Evolutionary conservation across 1,140 invertebrate species (phyloP), one percentile per base, ranked within the genome.

Genomic region (Bathynomus jamesi): DNA sequence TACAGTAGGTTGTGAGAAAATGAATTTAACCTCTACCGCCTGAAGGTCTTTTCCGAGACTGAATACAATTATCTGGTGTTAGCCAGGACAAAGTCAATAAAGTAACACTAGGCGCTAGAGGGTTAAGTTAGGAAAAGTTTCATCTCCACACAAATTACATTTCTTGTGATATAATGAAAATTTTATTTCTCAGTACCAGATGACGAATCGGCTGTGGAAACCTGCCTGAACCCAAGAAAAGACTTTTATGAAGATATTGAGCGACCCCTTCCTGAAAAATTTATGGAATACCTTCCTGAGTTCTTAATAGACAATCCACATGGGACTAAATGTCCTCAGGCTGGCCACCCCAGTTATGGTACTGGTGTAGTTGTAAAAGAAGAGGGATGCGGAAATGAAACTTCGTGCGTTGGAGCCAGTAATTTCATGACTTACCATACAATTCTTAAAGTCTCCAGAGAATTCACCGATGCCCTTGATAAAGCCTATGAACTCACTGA

Each of bases 361-460:
- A 17, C 21, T 17, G 27, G 11, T 63, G 21, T 63, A 25, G 61
- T 63, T 28, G 27, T 63, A 17, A 27, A 28, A 65, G 3, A 29
- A 2, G 1, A 27, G 2, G 3, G 28, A 2, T 21, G 64, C n/a
- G 1, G 0, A 0, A 17, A 40, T 31, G 25, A 21, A 8, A 76
- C 78, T 8, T 82, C 84, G 8, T 64, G 61, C 17, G 84, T 89
- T 2, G 76, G 81, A 31, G 89, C 93, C 24, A 88, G 88, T 0
- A 88, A 91, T 80, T 93, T 94, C 74, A 95, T 95, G 93, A 87
- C 91, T 2, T 97, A 93, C 80, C 94, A 97, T 79, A 88, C 86
- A 0, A 86, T 91, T 0, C 83, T 96, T 61, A 88, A 86, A 75
- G 91, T 85, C 0, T 92, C 91, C 0, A 80, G 84, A 4, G 93